Evolutionary conservation across 2,888 invertebrate genomes (phyloP).

Genomic region (Drosophila mercatorum): DNA sequence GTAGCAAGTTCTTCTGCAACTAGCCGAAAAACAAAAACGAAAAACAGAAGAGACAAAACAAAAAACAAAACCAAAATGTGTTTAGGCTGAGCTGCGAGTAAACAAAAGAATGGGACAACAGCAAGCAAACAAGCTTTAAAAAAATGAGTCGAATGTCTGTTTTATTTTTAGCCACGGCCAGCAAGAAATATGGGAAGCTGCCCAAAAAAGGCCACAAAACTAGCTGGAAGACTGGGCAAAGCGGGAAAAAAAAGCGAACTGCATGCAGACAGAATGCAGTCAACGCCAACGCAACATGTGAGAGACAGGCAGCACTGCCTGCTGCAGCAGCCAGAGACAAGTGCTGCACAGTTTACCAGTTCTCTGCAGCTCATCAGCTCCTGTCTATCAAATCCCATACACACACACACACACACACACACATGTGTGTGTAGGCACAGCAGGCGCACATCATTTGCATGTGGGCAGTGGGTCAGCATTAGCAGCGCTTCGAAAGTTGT

Average conservation of each 20-base stretch:
- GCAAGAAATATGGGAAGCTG: constrained; percentile 31
- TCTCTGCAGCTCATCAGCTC: constrained; percentile 32
- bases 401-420: constrained; percentile 14
- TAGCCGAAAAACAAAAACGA: constrained; percentile 25
- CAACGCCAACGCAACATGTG: constrained; percentile 74
- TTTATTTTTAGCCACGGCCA: constrained; percentile 56
- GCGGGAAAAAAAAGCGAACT: neutral
- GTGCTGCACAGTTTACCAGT: constrained; percentile 29
- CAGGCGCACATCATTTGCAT: constrained; percentile 62
- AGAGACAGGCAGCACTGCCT: constrained; percentile 39
- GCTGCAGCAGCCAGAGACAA: constrained; percentile 33
- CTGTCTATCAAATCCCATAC: constrained; percentile 47
- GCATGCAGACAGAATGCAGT: constrained; percentile 58
- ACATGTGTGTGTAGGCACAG: constrained; percentile 6
- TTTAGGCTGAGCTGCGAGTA: constrained; percentile 61
- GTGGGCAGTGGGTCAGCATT: constrained; percentile 74
- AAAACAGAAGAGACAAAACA: neutral
- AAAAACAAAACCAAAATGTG: constrained; percentile 51
- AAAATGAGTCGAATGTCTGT: constrained; percentile 47
- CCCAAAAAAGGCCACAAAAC: constrained; percentile 60
- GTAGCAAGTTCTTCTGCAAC: constrained; percentile 44
- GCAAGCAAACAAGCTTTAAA: constrained; percentile 22
- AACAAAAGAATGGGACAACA: constrained; percentile 64
- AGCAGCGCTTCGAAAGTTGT: constrained; percentile 51
- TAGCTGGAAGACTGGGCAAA: neutral